These are phyloP conservation scores for Mizuhopecten yessoensis DNA, from an alignment of 1,140 invertebrate genomes.

Conservation along the genomic window DNA sequence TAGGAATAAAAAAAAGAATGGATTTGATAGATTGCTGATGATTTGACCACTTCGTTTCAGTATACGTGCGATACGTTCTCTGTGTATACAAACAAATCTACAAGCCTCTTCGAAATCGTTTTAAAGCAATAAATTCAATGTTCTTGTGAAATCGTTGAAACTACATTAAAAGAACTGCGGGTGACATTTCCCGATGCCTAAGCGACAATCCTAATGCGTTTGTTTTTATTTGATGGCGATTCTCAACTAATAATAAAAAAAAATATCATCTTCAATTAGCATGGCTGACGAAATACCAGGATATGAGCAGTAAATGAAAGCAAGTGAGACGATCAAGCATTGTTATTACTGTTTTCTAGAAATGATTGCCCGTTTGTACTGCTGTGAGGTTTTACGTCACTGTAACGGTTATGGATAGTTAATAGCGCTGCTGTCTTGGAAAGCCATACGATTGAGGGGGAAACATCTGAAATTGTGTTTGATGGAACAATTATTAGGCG, in stretches of 20 bases:
- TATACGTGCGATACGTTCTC: not conserved
- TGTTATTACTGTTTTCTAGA: not conserved
- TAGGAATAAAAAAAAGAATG: not conserved
- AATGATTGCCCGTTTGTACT: not conserved
- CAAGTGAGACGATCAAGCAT: not conserved
- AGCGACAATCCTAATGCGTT: constrained; percentile 25
- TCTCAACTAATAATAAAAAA: not conserved
- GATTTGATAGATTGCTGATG: not conserved
- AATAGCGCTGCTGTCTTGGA: not conserved
- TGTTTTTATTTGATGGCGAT: constrained; percentile 25
- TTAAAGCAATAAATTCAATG: not conserved
- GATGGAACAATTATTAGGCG: constrained; percentile 32
- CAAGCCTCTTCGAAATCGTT: not conserved
- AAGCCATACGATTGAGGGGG: constrained; percentile 1
- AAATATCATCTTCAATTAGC: constrained; percentile 7
- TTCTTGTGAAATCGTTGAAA: not conserved
- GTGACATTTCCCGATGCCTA: not conserved
- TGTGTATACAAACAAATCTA: not conserved
- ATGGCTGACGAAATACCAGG: constrained; percentile 25
- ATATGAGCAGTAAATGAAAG: constrained; percentile 15
- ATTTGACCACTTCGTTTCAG: not conserved
- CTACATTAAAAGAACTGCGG: not conserved
- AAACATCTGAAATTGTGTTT: not conserved
- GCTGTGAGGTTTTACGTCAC: not conserved
- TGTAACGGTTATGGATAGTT: constrained; percentile 9